These are phyloP conservation scores for Portunus trituberculatus DNA, from an alignment of 1,140 invertebrate species.

Conservation along the genomic window DNA sequence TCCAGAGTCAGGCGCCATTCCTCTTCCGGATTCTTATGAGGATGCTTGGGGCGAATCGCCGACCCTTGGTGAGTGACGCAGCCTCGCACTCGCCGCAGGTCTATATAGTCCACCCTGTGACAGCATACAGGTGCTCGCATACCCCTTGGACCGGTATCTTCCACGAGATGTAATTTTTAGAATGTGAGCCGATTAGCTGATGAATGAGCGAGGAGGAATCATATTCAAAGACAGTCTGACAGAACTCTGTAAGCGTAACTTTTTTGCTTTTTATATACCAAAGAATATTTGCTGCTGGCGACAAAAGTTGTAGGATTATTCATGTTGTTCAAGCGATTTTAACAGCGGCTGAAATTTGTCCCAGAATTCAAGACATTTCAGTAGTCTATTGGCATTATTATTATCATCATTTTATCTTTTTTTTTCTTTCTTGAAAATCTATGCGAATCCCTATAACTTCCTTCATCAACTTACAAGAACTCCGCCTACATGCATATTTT, in stretches of 20 bases:
- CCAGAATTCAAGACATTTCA: neutral
- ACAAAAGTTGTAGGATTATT: neutral
- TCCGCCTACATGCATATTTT: slow-evolving; percentile 70
- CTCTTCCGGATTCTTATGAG: slow-evolving; percentile 65
- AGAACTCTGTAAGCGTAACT: neutral
- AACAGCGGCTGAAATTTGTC: neutral
- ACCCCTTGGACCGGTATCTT: no score
- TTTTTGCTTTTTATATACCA: neutral
- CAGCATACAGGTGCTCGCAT: no score
- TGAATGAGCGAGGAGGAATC: neutral
- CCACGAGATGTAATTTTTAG: no score
- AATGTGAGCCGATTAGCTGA: no score
- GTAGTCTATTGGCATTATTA: neutral
- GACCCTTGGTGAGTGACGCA: neutral
- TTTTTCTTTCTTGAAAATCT: neutral
- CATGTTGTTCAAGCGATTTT: neutral
- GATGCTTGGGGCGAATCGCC: neutral
- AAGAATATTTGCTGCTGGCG: neutral
- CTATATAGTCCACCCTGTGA: neutral
- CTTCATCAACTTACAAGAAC: slow-evolving; percentile 59
- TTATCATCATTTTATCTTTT: neutral
- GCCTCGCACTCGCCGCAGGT: neutral
- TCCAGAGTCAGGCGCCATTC: slow-evolving; percentile 21
- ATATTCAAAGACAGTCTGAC: neutral
- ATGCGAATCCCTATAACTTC: slow-evolving; percentile 51